A percentile compares a stretch with the other conserved stretches of the same genome.
These are phyloP conservation scores for Zosterops pallidus DNA, from an alignment of 2,113 vertebrate genomes.

Conservation along the genomic window DNA sequence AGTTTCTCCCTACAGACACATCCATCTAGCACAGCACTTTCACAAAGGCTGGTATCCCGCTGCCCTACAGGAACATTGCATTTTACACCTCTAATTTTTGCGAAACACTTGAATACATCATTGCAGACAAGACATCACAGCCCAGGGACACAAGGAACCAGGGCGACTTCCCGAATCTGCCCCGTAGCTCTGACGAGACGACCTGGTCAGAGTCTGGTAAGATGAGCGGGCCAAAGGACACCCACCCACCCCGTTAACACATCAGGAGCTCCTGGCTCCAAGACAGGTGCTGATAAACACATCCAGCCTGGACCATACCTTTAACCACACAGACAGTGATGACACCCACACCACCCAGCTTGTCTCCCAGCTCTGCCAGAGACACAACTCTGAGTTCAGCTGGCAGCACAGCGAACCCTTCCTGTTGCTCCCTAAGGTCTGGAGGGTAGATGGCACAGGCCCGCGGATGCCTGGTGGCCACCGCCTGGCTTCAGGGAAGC, in stretches of 20 bases:
- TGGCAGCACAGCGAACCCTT: not conserved
- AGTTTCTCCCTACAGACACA: not conserved
- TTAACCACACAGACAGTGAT: not conserved
- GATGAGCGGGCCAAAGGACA: not conserved
- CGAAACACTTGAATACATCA: not conserved
- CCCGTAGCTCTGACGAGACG: not conserved
- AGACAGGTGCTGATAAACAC: not conserved
- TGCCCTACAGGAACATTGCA: not conserved
- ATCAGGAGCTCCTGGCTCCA: not conserved
- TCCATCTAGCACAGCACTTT: not conserved
- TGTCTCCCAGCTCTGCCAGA: not conserved
- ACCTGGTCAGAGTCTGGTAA: not conserved
- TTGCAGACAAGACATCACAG: not conserved
- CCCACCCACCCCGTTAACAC: not conserved
- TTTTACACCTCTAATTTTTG: not conserved
- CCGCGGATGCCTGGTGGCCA: not conserved
- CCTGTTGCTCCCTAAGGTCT: accelerated
- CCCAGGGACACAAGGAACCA: not conserved
- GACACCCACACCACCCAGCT: not conserved
- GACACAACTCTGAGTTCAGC: not conserved
- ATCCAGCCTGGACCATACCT: not conserved
- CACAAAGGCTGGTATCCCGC: not conserved
- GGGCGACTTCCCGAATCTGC: not conserved
- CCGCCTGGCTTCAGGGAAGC: not conserved
- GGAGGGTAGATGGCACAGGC: not conserved